Percentiles rank a stretch among this genome's conserved stretches.
Evolutionary conservation across 2,888 invertebrate species (phyloP).

Genomic region (Cactoblastis cactorum): DNA sequence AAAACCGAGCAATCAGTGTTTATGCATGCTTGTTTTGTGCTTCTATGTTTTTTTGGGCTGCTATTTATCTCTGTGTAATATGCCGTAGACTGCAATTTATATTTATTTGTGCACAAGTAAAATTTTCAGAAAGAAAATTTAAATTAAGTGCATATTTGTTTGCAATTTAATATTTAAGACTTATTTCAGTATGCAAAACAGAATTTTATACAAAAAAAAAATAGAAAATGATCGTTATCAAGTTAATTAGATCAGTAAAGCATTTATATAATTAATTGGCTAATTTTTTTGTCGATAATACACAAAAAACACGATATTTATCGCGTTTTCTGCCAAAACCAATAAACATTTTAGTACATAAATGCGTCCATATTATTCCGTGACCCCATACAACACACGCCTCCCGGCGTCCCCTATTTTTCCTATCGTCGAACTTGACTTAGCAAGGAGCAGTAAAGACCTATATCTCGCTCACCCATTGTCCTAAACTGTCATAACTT

Average conservation of each 20-base stretch:
- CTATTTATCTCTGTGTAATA: background rate
- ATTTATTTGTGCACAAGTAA: background rate
- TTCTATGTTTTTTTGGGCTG: background rate
- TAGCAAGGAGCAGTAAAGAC: constrained; percentile 22
- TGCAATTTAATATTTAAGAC: too few species aligned
- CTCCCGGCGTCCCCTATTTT: background rate
- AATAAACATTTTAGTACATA: background rate
- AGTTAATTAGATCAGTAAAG: too few species aligned
- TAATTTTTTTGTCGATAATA: too few species aligned
- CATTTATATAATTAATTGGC: too few species aligned
- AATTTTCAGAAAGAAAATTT: too few species aligned
- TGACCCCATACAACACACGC: background rate
- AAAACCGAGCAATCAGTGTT: constrained; percentile 4
- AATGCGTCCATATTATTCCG: background rate
- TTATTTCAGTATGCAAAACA: too few species aligned
- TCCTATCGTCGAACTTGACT: background rate
- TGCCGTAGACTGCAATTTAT: background rate
- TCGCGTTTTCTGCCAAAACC: background rate
- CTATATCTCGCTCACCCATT: constrained; percentile 44
- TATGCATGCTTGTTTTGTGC: constrained; percentile 7
- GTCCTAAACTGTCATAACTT: constrained; percentile 63
- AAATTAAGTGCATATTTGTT: too few species aligned
- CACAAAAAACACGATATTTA: background rate
- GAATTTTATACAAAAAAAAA: too few species aligned
- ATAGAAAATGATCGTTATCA: too few species aligned